Evolutionary conservation across 2,797 vertebrate genomes (phyloP).

Genomic region (Spizella passerina): DNA sequence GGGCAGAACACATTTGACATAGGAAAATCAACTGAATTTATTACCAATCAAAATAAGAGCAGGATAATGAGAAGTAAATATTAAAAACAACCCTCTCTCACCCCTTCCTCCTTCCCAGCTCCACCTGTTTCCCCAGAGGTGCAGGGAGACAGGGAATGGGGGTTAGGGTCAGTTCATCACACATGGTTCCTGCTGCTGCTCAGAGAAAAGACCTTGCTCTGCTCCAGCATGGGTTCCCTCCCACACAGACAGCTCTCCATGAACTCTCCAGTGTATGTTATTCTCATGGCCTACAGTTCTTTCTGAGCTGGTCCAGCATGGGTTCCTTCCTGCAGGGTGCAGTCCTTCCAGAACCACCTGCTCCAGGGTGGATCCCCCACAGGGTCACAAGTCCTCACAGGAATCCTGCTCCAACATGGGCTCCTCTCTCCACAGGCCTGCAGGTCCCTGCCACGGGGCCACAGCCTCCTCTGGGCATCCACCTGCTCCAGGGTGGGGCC

Average conservation of each 20-base stretch:
- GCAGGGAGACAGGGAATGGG: neutral
- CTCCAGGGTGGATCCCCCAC: fast-evolving
- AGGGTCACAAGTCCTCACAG: neutral
- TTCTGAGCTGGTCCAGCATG: neutral
- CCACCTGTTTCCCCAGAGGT: neutral
- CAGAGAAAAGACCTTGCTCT: neutral
- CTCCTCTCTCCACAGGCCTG: neutral
- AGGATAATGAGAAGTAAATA: neutral
- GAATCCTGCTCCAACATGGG: neutral
- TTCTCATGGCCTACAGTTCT: neutral
- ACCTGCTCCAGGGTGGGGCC: neutral
- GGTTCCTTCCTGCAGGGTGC: fast-evolving
- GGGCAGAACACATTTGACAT: neutral
- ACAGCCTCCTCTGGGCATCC: neutral
- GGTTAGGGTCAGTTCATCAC: fast-evolving
- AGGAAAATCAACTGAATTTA: neutral
- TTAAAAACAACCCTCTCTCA: neutral
- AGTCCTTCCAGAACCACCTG: neutral
- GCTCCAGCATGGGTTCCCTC: fast-evolving
- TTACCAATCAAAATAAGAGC: neutral
- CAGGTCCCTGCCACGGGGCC: neutral
- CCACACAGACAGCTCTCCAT: neutral
- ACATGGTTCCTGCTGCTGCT: fast-evolving
- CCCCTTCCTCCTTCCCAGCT: neutral
- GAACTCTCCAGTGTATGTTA: neutral